Evolutionary conservation across 1,140 invertebrate genomes (phyloP), one percentile per base, ranked within the genome.

Genomic region (Neoseiulus cucumeris): DNA sequence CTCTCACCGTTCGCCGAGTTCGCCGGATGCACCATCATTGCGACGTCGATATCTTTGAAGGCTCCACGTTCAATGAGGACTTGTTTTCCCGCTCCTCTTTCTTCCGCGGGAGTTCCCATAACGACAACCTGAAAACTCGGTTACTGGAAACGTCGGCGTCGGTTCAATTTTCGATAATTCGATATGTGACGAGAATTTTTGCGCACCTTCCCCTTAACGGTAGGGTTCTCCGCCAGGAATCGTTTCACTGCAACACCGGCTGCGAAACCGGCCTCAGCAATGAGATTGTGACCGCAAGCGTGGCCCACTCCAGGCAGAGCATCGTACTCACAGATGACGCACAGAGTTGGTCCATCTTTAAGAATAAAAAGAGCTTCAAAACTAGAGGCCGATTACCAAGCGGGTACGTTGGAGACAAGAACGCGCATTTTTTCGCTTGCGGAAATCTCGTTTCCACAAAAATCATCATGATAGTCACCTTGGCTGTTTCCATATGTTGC

Each of bases 251-350:
- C 76, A 1, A 77, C 64, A 7, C 70, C 72, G 25, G 73, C 72
- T 1, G 73, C 75, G 9, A 76, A 66, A 0, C 75, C 75, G n/a
- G 73, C 70, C 66, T 76, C 76, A 1, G 76, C 74, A 20, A 77
- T 77, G n/a, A 78, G 69, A 68, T 78, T 78, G 64, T 78, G 75
- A 4, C 76, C 76, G 70, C 76, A 77, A 0, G 75, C 76, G 70
- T 78, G 76, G n/a, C 76, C 77, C 7, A 77, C 74, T 7, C 70
- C 73, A 0, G 76, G 76, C n/a, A 78, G 68, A 1, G 77, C 76
- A 70, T 78, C 76, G 69, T 77, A 78, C 68, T 78, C 75, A 67
- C 76, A 78, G 7, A 78, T 30, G 7, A 77, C 68, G 22, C 51
- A 59, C 17, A 59, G 14, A 1, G 51, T 59, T 5, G 51, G 51